Base-by-base conservation (phyloP, 2,888 invertebrate species). In the Malacosoma neustria region DNA sequence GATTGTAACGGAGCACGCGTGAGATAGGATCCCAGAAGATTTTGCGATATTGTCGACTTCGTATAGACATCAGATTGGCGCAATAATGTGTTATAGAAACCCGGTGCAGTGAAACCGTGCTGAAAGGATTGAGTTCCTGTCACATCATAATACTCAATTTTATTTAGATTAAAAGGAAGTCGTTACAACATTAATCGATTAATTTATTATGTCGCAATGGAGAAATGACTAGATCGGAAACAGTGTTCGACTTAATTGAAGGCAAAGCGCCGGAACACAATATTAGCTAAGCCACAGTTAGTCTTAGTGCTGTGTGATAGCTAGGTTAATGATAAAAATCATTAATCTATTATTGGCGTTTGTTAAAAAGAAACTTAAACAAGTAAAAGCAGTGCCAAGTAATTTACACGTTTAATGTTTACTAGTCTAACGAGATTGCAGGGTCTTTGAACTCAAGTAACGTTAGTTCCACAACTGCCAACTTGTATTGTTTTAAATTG, bases 41-140 rank as follows among this genome's bases (percentile, higher is more conserved):
- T 54, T 51, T 53, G 54, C 42, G 46, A 45, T 49, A 53, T 54
- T 49, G 40, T 48, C 49, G 46, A 37, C 52, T 51, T 48, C 49
- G 52, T 54, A 54, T 36, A 43, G 37, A 43, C 39, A 40, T 41
- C 34, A 40, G 41, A 45, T 56, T 63, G 66, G 72, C 67, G 68
- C 74, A 71, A 73, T 74, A 74, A 70, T 63, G 70, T 60, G 72
- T 81, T 81, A 82, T 82, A 77, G 72, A 71, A 73, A n/a, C n/a
- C 69, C 64, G 64, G 54, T 53, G 52, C 56, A 59, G 55, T 60
- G 57, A 2, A 9, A 22, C 22, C 22, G 22, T 9, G n/a, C 9
- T 22, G 2, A 1, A 22, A 22, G 7, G 22, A 5, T 22, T 5
- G 6, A 22, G 22, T 9, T 9, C 9, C 9, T 22, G 2, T 9